These are phyloP conservation scores for Oryzias sinensis DNA, from an alignment of 2,797 vertebrate genomes.

Conservation along the genomic window DNA sequence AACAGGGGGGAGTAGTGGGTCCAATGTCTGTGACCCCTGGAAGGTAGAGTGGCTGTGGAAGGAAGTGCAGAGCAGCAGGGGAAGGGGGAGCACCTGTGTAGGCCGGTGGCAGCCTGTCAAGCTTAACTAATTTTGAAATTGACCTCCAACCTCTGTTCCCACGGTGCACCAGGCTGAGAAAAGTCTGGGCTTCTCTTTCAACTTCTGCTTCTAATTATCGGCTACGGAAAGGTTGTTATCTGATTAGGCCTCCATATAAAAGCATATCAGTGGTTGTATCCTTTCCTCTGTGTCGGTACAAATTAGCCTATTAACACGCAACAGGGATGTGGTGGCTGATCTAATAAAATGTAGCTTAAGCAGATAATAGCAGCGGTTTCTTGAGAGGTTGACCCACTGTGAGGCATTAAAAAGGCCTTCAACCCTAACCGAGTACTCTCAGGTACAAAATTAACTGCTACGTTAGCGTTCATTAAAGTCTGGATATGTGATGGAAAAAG, in stretches of 20 bases:
- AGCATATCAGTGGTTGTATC: slow-evolving; percentile 79
- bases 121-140: slow-evolving; percentile 89
- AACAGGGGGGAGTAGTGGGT: slow-evolving; percentile 29
- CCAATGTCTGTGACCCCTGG: slow-evolving; percentile 74
- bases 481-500: neutral
- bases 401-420: slow-evolving; percentile 62
- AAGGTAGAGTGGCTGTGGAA: slow-evolving; percentile 58
- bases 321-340: slow-evolving; percentile 74
- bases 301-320: slow-evolving; percentile 89
- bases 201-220: slow-evolving; percentile 88
- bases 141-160: slow-evolving; percentile 87
- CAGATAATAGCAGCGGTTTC: slow-evolving; percentile 67
- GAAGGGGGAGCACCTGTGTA: slow-evolving; percentile 87
- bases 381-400: slow-evolving; percentile 70
- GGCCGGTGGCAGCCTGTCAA: slow-evolving; percentile 85
- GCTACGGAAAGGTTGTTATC: slow-evolving; percentile 85
- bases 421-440: neutral
- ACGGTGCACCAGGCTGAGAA: slow-evolving; percentile 72
- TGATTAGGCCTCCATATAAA: slow-evolving; percentile 79
- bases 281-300: slow-evolving; percentile 85
- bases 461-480: neutral
- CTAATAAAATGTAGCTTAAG: slow-evolving; percentile 69
- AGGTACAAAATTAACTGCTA: neutral
- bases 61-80: slow-evolving; percentile 80
- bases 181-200: slow-evolving; percentile 52